Percentiles rank a stretch among this genome's conserved stretches.
Evolutionary conservation across 2,797 vertebrate genomes (phyloP).

Genomic region (Lateolabrax maculatus): DNA sequence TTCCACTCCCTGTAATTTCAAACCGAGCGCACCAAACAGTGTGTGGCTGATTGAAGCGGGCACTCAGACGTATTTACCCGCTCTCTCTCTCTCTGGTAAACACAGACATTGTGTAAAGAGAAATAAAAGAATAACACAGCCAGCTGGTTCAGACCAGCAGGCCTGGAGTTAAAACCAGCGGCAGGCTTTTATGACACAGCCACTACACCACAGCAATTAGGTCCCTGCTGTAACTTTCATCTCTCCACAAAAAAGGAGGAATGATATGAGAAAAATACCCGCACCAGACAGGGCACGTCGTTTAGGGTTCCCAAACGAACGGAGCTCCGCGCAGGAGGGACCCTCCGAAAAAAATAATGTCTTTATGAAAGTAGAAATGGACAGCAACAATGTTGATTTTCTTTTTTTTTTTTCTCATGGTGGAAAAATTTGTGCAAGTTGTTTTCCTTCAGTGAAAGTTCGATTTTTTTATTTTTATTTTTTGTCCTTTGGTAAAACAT

Average conservation of each 20-base stretch:
- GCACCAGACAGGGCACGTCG: conserved; percentile 61
- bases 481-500: conserved; percentile 25
- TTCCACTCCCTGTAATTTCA: conserved; percentile 77
- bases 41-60: conserved; percentile 64
- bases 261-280: conserved; percentile 70
- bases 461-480: conserved; percentile 5
- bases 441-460: not conserved
- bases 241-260: conserved; percentile 82
- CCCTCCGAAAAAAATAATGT: conserved; percentile 35
- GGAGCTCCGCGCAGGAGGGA: conserved; percentile 27
- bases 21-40: conserved; percentile 44
- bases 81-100: conserved; percentile 68
- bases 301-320: conserved; percentile 51
- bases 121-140: conserved; percentile 81
- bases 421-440: conserved; percentile 1
- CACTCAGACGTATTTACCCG: conserved; percentile 61
- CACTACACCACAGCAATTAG: conserved; percentile 87
- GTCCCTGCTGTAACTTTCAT: conserved; percentile 85
- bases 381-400: not conserved
- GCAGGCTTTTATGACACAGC: conserved; percentile 79
- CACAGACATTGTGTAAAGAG: conserved; percentile 80
- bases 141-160: conserved; percentile 73
- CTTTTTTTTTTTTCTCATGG: not conserved
- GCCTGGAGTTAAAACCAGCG: conserved; percentile 80
- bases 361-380: conserved; percentile 2